phyloP scores from a whole-genome alignment of 2,797 vertebrate genomes.

The Menidia menidia region DNA sequence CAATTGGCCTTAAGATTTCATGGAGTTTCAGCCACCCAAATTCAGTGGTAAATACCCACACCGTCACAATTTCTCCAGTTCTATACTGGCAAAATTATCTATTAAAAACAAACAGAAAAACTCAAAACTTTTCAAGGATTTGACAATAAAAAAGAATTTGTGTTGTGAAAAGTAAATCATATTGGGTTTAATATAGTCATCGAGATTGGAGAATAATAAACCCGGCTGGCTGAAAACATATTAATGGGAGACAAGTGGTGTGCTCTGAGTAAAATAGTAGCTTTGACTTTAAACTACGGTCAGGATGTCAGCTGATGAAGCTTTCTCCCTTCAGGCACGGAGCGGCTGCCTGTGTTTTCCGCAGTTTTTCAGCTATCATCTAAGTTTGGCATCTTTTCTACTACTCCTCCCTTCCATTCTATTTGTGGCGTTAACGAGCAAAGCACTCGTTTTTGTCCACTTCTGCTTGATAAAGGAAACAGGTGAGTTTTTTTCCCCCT shows the following conservation, averaged over 20 bases:
- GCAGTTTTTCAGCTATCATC: neutral
- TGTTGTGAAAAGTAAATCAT: neutral
- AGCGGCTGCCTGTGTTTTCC: neutral
- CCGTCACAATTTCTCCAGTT: neutral
- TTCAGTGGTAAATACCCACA: too few relatives aligned
- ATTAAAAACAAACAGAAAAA: neutral
- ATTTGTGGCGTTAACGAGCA: slow-evolving; percentile 10
- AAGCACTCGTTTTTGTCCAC: slow-evolving; percentile 8
- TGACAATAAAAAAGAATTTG: neutral
- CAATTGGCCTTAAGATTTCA: neutral
- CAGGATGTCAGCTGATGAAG: slow-evolving; percentile 7
- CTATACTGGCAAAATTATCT: neutral
- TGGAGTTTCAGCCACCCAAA: neutral
- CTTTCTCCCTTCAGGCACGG: slow-evolving; percentile 7
- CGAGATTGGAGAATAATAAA: neutral
- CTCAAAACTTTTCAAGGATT: neutral
- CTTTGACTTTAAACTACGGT: slow-evolving; percentile 3
- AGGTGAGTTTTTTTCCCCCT: neutral
- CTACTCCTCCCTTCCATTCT: neutral
- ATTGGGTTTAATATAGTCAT: neutral
- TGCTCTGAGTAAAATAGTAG: slow-evolving; percentile 1
- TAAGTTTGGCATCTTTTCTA: neutral
- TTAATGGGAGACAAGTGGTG: neutral
- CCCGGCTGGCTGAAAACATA: neutral
- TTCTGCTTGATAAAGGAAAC: neutral